These are phyloP conservation scores for Clarias batrachus DNA, from an alignment of 2,113 vertebrate genomes.

Conservation along the genomic window DNA sequence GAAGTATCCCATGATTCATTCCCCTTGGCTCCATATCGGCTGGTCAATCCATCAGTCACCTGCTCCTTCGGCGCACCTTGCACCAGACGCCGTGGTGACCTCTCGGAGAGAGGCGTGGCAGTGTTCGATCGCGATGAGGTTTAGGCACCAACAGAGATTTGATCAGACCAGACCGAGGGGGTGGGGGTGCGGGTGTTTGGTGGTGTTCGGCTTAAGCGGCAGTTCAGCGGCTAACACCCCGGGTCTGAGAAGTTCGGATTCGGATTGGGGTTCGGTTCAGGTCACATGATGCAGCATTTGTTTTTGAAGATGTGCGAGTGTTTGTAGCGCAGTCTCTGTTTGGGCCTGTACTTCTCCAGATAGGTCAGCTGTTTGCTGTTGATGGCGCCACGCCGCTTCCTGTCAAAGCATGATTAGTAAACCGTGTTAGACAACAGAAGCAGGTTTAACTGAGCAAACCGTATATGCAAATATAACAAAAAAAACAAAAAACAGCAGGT, in stretches of 20 bases:
- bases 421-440: neutral
- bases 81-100: neutral
- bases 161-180: conserved; percentile 20
- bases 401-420: conserved; percentile 51
- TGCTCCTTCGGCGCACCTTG: neutral
- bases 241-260: conserved; percentile 13
- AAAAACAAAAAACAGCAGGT: neutral
- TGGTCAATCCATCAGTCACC: conserved; percentile 23
- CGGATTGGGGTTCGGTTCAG: neutral
- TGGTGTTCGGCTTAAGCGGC: conserved; percentile 1
- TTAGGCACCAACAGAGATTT: conserved; percentile 41
- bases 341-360: conserved; percentile 86
- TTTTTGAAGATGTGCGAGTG: conserved; percentile 81
- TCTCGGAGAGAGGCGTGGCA: conserved; percentile 42
- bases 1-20: conserved; percentile 16
- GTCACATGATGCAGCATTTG: conserved; percentile 85
- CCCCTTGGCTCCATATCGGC: conserved; percentile 32
- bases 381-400: conserved; percentile 84
- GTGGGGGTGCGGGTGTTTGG: too few species aligned
- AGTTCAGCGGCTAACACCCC: conserved; percentile 23
- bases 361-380: conserved; percentile 88
- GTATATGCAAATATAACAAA: neutral
- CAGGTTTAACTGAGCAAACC: neutral
- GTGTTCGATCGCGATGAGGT: conserved; percentile 38
- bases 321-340: conserved; percentile 84